Evolutionary conservation across 2,888 invertebrate species (phyloP), one percentile per base, ranked within the genome.

Genomic region (Synergus itoensis): DNA sequence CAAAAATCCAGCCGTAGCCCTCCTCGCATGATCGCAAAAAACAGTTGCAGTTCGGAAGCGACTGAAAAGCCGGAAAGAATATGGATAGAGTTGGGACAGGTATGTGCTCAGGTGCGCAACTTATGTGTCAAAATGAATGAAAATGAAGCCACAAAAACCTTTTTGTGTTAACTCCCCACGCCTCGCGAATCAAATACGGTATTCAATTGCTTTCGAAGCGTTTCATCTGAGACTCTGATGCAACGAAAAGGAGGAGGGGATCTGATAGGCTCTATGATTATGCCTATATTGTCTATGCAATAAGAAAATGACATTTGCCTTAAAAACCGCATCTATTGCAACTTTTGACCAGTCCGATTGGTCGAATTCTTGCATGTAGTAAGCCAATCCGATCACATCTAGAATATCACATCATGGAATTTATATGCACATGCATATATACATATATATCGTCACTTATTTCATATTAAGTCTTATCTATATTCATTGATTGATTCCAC

Each of bases 31-130:
- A 21, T 60, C 21, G 67, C 12, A 45, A 43, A 45, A 21, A 40
- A 67, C 8, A 43, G 36, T 14, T 65, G 45, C 43, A 28, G 14
- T 21, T 21, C 18, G 8, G 16, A 43, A 18, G 21, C 8, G 36
- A 16, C 48, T 21, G 45, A 48, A 28, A 21, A 69, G 16, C 48
- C 60, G 21, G 69, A 16, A 69, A 69, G 48, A 73, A 73, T 14
- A 73, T 73, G 73, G 73, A 73, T 53, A 45, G 48, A 53, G 16
- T 73, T 36, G 73, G 73, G 21, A 73, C 73, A 73, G 73, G 73
- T 73, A 73, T 16, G 73, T 53, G 73, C 69, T 69, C 69, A 73
- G 14, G 53, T 18, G 67, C 43, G 60, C 60, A 60, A 60, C 60
- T 67, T 43, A 67, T 45, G 43, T 67, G 45, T 43, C 67, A 21